phyloP scores from a whole-genome alignment of 2,113 vertebrate genomes.

The Toxotes jaculatrix region DNA sequence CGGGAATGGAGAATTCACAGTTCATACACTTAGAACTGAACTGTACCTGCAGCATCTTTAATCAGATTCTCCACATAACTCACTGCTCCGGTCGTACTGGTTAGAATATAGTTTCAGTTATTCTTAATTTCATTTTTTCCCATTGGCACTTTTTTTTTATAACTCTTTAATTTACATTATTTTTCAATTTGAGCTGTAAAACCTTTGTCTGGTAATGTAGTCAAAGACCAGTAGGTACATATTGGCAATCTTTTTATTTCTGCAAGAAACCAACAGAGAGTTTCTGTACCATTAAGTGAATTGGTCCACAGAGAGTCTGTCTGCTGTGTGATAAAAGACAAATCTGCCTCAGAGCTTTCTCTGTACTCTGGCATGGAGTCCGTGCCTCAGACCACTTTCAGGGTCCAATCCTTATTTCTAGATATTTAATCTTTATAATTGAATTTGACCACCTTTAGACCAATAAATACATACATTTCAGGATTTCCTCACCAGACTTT shows the following conservation, averaged over 20 bases:
- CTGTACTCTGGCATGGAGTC: not conserved
- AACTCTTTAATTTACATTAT: not conserved
- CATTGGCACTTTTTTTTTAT: not conserved
- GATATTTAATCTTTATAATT: not conserved
- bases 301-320: slow-evolving; percentile 5
- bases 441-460: not conserved
- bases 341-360: not conserved
- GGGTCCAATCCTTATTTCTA: not conserved
- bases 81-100: not conserved
- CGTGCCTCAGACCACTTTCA: slow-evolving; percentile 9
- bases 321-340: slow-evolving; percentile 20
- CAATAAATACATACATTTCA: not conserved
- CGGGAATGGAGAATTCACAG: too few species aligned
- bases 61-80: not conserved
- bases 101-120: too few species aligned
- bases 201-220: not conserved
- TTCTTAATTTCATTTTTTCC: too few species aligned
- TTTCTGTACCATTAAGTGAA: slow-evolving; percentile 35
- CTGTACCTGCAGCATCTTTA: not conserved
- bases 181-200: not conserved
- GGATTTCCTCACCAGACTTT: not conserved
- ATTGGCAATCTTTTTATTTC: slow-evolving; percentile 11
- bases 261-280: slow-evolving; percentile 17
- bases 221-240: not conserved
- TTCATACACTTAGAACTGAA: not conserved